Conservation (phyloP, 1,140 invertebrate species). For the Brachionus rubens region DNA sequence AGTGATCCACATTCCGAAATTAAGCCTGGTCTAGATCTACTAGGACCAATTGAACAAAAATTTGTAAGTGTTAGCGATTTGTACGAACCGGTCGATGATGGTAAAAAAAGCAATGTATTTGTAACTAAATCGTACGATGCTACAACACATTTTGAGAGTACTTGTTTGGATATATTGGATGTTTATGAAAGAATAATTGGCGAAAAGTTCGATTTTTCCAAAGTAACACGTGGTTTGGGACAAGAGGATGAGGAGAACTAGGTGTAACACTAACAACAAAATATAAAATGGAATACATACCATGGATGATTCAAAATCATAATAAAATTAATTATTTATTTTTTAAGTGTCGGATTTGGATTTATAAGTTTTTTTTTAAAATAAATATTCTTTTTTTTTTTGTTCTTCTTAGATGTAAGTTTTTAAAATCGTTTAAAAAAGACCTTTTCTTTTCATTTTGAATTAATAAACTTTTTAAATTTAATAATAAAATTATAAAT, state of each 20-base stretch:
- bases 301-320: no score
- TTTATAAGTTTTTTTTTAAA: not conserved
- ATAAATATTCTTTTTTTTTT: not conserved
- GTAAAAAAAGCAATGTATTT: conserved; percentile 83
- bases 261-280: not conserved
- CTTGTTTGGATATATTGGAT: conserved; percentile 92
- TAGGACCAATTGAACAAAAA: conserved; percentile 90
- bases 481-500: no score
- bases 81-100: conserved; percentile 85
- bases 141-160: conserved; percentile 98
- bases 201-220: conserved; percentile 95
- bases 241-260: conserved; percentile 66
- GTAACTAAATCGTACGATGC: conserved; percentile 96
- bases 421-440: conserved; percentile 4
- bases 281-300: not conserved
- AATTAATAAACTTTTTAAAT: no score
- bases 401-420: conserved; percentile 27
- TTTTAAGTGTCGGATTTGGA: conserved; percentile 21
- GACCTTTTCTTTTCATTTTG: no score
- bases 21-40: conserved; percentile 83
- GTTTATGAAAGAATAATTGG: conserved; percentile 94
- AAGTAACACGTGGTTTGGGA: conserved; percentile 86
- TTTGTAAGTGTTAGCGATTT: conserved; percentile 75
- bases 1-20: conserved; percentile 90
- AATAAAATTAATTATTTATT: no score